Conservation (phyloP, 2,113 vertebrate species). For the Narcine bancroftii region DNA sequence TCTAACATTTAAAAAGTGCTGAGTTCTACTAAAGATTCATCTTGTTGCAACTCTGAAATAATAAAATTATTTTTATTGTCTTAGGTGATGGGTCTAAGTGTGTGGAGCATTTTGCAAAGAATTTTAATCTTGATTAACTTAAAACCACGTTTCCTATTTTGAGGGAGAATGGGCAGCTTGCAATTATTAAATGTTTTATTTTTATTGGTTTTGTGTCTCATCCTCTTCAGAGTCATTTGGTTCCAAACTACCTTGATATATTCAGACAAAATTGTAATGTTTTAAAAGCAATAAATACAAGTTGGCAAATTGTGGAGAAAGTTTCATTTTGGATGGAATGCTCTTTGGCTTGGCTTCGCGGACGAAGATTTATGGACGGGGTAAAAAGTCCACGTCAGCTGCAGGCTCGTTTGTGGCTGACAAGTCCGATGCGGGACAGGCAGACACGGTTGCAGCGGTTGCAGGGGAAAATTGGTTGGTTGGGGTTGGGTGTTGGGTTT, state of each 20-base stretch:
- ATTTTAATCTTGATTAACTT: not conserved
- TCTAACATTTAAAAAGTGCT: not conserved
- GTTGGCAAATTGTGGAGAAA: not conserved
- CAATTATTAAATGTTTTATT: not conserved
- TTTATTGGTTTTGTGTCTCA: not conserved
- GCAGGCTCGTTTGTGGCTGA: too few species aligned
- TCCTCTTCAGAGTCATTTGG: not conserved
- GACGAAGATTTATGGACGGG: too few species aligned
- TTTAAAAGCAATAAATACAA: not conserved
- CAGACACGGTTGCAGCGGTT: too few species aligned
- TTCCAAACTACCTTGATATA: not conserved
- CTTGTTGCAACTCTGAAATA: not conserved
- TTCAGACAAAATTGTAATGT: not conserved
- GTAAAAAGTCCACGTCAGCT: too few species aligned
- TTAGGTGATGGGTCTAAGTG: not conserved
- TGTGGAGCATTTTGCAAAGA: not conserved
- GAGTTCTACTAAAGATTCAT: not conserved
- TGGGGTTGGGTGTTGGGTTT: too few species aligned
- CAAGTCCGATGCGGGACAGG: too few species aligned
- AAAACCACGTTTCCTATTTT: not conserved
- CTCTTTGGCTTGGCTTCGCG: too few species aligned
- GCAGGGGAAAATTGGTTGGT: too few species aligned
- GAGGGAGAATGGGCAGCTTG: not conserved
- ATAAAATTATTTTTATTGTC: not conserved
- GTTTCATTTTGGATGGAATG: not conserved